phyloP scores from a whole-genome alignment of 2,113 vertebrate genomes.

The Setophaga kirtlandii region DNA sequence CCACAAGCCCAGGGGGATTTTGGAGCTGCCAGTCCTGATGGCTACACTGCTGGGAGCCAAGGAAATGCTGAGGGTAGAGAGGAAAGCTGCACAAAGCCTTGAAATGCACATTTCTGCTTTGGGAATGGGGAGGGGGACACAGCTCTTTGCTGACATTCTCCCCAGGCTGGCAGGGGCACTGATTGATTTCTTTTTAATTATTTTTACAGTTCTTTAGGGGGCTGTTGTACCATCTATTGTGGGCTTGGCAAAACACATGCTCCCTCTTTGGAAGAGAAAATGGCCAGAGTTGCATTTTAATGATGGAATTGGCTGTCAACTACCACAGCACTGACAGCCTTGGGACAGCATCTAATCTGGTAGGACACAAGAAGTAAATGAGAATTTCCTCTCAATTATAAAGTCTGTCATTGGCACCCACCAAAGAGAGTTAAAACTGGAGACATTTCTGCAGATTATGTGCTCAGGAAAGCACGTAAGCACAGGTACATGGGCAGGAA shows the following conservation, averaged over 20 bases:
- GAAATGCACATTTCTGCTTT: not conserved
- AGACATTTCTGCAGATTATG: not conserved
- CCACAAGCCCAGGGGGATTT: not conserved
- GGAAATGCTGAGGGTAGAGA: not conserved
- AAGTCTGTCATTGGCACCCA: not conserved
- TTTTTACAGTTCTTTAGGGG: not conserved
- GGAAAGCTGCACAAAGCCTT: not conserved
- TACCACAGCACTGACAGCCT: not conserved
- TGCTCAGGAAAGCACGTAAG: accelerated
- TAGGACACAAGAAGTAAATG: not conserved
- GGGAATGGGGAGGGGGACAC: not conserved
- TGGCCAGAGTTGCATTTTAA: not conserved
- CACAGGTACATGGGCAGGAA: not conserved
- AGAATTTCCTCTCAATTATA: not conserved
- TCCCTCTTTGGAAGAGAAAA: not conserved
- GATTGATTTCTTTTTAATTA: not conserved
- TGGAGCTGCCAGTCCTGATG: not conserved
- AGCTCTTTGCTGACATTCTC: not conserved
- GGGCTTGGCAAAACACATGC: not conserved
- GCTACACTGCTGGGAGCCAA: not conserved
- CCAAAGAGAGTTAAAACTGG: not conserved
- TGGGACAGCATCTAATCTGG: not conserved
- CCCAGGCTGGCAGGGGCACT: not conserved
- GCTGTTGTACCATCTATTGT: not conserved
- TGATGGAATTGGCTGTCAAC: not conserved